phyloP scores from a whole-genome alignment of 2,888 invertebrate species.

The Alloscopus bannaensis region DNA sequence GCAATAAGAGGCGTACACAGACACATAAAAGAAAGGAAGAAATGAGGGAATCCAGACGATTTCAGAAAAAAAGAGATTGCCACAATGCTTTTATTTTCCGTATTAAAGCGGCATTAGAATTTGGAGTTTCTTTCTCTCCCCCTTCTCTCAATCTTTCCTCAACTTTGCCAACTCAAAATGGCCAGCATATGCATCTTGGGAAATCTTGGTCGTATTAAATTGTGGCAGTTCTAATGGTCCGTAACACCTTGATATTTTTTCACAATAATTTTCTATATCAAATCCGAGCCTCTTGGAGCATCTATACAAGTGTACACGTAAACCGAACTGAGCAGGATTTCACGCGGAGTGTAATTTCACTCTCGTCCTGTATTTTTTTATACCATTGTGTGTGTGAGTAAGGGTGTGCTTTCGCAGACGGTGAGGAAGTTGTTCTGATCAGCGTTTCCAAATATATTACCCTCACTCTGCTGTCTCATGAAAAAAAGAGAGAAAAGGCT shows the following conservation, averaged over 20 bases:
- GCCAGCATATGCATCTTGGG: conserved; percentile 23
- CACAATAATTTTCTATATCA: conserved; percentile 7
- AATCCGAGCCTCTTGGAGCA: no score
- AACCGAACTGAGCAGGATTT: background rate
- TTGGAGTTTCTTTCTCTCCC: no score
- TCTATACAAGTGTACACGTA: background rate
- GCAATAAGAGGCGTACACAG: background rate
- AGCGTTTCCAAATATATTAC: no score
- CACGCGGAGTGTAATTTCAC: background rate
- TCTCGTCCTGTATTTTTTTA: background rate
- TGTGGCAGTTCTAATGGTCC: conserved; percentile 38
- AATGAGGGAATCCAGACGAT: conserved; percentile 28
- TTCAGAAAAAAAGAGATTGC: conserved; percentile 22
- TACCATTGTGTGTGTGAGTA: background rate
- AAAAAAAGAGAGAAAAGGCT: no score
- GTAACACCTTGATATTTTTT: conserved; percentile 33
- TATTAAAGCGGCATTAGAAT: conserved; percentile 34
- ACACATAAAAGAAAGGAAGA: conserved; percentile 8
- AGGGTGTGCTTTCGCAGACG: background rate
- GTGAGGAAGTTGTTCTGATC: background rate
- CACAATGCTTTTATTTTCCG: conserved; percentile 8
- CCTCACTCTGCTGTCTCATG: no score
- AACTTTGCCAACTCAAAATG: conserved; percentile 23
- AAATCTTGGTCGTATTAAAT: conserved; percentile 39
- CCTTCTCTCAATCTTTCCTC: conserved; percentile 6